Conservation (phyloP, 2,113 vertebrate species). For the Ahaetulla prasina region DNA sequence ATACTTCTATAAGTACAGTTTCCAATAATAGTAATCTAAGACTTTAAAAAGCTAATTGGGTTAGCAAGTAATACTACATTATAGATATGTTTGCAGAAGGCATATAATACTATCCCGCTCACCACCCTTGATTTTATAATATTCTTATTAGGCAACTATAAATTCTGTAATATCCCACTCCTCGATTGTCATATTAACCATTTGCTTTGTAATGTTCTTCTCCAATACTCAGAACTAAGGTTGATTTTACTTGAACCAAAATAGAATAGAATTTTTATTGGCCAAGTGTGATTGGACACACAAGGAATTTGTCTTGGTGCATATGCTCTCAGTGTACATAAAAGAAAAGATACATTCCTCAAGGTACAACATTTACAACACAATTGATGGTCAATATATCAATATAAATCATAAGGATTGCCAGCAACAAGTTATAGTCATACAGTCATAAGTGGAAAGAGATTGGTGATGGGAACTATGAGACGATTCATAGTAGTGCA, state of each 20-base stretch:
- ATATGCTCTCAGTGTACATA: no score
- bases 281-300: no score
- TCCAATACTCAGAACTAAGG: fast-evolving
- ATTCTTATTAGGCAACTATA: neutral
- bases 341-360: no score
- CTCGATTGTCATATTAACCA: neutral
- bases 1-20: neutral
- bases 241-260: neutral
- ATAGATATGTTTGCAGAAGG: neutral
- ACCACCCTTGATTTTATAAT: neutral
- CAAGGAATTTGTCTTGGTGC: no score
- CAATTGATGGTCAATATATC: no score
- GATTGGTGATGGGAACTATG: no score
- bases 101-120: neutral
- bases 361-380: no score
- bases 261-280: no score
- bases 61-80: neutral
- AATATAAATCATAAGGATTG: no score
- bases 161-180: neutral
- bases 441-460: no score
- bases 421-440: no score
- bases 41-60: neutral
- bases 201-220: neutral
- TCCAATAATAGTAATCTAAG: neutral
- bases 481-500: no score